Evolutionary conservation across 2,888 invertebrate genomes (phyloP), one percentile per base, ranked within the genome.

Genomic region (Euphydryas editha): DNA sequence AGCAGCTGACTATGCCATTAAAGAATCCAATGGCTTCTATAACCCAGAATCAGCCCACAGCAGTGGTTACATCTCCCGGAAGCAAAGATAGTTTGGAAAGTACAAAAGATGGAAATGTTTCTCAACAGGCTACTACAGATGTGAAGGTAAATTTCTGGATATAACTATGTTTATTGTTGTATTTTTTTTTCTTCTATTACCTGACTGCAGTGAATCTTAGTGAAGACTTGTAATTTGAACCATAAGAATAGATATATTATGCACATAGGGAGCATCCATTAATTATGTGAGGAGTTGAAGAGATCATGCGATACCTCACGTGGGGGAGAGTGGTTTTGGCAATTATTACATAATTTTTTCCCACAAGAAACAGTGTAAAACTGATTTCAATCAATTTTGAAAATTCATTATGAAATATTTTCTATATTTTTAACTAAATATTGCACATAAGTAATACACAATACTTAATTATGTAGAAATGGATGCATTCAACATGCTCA

Each of bases 401-500:
- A n/a, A n/a, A n/a, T n/a, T n/a, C n/a, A n/a, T n/a, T n/a, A n/a
- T n/a, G n/a, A n/a, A n/a, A n/a, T n/a, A n/a, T n/a, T n/a, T n/a
- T 17, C 1, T n/a, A 8, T 5, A 0, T 17, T 3, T 42, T n/a
- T 0, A 8, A 44, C 8, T 44, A 15, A 13, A 49, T 47, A 20
- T 21, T 10, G 5, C 11, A 5, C 13, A 47, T 47, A 47, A 11
- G 17, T 30, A 30, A 30, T 30, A 24, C 2, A 20, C 37, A 10
- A 49, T 17, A 39, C 0, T 17, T 49, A 21, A 62, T 64, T 59
- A 56, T 87, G 46, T 83, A 97, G 97, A 95, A 95, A 82, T 94
- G 97, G 85, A 95, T 98, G 78, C 93, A 96, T 65, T 94, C 95
- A 67, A 96, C 96, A 61, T 98, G 98, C 82, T 94, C 96, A 3